These are phyloP conservation scores for Onthophagus sagittarius DNA, from an alignment of 2,888 invertebrate genomes.

Conservation along the genomic window DNA sequence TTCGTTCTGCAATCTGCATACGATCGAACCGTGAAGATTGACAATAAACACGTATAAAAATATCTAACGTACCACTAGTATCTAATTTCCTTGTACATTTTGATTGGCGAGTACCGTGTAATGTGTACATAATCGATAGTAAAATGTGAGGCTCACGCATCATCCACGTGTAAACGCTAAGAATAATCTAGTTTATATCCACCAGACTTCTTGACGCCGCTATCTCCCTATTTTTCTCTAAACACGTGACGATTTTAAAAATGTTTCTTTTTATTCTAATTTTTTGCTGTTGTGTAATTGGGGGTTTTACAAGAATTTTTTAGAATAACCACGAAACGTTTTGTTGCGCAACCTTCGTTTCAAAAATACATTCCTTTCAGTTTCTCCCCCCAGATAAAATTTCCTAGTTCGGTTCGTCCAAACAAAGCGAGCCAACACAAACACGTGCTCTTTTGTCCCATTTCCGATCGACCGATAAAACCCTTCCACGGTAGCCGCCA, in stretches of 20 bases:
- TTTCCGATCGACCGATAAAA: background rate
- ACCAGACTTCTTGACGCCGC: background rate
- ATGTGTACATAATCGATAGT: background rate
- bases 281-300: background rate
- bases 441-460: background rate
- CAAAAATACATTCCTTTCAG: background rate
- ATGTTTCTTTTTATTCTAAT: background rate
- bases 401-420: background rate
- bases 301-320: background rate
- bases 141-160: background rate
- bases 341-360: background rate
- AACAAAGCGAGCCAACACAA: background rate
- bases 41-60: background rate
- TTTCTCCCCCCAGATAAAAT: background rate
- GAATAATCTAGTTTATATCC: background rate
- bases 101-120: background rate
- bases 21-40: background rate
- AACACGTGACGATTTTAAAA: background rate
- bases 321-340: background rate
- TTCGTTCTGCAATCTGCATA: conserved; percentile 8
- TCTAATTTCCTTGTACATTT: background rate
- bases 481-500: background rate
- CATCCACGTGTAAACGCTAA: background rate
- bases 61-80: background rate
- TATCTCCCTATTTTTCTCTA: background rate